phyloP scores from a whole-genome alignment of 1,140 invertebrate species.

The Drosophila mauritiana region DNA sequence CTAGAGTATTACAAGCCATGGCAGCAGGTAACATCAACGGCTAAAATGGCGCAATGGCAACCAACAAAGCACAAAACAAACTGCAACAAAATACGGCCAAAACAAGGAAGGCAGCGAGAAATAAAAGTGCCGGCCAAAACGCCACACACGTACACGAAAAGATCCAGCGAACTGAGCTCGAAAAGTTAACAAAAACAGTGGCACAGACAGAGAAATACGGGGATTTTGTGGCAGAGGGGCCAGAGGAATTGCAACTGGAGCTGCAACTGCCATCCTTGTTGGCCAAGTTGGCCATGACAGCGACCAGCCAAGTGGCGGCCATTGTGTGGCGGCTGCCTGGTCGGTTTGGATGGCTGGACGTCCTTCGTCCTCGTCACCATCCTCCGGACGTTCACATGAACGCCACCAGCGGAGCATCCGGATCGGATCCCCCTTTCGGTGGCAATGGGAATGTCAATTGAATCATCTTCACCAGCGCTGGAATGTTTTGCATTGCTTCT shows the following conservation, averaged over 20 bases:
- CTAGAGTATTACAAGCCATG: conserved; percentile 18
- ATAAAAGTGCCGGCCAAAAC: conserved; percentile 31
- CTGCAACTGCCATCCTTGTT: conserved; percentile 35
- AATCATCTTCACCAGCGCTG: conserved; percentile 54
- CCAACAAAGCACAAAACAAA: conserved; percentile 60
- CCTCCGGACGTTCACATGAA: conserved; percentile 53
- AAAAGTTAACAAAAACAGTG: conserved; percentile 50
- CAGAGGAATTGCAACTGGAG: neutral
- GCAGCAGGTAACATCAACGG: conserved; percentile 45
- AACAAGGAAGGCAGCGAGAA: conserved; percentile 26
- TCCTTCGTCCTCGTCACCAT: neutral
- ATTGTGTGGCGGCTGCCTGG: conserved; percentile 68
- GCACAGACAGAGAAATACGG: neutral
- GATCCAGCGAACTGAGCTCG: conserved; percentile 45
- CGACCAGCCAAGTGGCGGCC: conserved; percentile 66
- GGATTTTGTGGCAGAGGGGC: neutral
- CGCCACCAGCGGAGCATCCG: conserved; percentile 36
- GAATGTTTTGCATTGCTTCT: conserved; percentile 45
- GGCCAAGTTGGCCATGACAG: conserved; percentile 53
- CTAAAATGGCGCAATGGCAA: conserved; percentile 55
- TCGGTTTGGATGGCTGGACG: conserved; percentile 45
- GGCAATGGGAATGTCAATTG: conserved; percentile 69
- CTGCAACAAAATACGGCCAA: conserved; percentile 50
- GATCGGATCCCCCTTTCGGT: conserved; percentile 19
- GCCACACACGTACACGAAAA: conserved; percentile 35